Evolutionary conservation across 2,113 vertebrate genomes (phyloP).

Genomic region (Odobenus rosmarus): DNA sequence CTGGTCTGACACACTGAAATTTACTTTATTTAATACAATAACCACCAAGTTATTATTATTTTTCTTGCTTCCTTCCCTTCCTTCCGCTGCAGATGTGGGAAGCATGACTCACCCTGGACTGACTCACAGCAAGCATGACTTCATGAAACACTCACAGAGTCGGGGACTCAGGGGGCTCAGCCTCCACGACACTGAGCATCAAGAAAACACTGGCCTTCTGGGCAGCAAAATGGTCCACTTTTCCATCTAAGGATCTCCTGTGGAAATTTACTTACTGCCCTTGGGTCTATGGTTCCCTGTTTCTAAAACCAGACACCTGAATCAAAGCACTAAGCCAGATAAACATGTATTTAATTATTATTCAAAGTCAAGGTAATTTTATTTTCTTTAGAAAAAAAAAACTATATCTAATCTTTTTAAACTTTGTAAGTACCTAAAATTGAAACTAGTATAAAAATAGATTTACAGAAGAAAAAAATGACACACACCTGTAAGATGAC

Average conservation of each 20-base stretch:
- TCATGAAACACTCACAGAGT: neutral
- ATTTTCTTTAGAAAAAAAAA: neutral
- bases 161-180: neutral
- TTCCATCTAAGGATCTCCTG: neutral
- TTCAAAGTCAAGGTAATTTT: neutral
- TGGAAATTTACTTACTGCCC: neutral
- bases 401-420: neutral
- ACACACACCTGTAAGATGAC: neutral
- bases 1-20: neutral
- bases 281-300: neutral
- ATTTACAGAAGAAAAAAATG: neutral
- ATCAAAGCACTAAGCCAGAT: neutral
- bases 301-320: neutral
- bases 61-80: slow-evolving; percentile 50
- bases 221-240: neutral
- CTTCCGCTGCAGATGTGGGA: slow-evolving; percentile 3
- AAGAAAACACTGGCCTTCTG: neutral
- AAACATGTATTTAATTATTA: neutral
- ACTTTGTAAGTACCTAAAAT: neutral
- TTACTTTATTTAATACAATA: neutral
- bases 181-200: neutral
- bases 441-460: neutral
- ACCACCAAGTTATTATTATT: slow-evolving; percentile 8
- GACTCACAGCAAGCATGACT: neutral
- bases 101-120: neutral